phyloP scores from a whole-genome alignment of 2,113 vertebrate genomes.

The Agapornis roseicollis region DNA sequence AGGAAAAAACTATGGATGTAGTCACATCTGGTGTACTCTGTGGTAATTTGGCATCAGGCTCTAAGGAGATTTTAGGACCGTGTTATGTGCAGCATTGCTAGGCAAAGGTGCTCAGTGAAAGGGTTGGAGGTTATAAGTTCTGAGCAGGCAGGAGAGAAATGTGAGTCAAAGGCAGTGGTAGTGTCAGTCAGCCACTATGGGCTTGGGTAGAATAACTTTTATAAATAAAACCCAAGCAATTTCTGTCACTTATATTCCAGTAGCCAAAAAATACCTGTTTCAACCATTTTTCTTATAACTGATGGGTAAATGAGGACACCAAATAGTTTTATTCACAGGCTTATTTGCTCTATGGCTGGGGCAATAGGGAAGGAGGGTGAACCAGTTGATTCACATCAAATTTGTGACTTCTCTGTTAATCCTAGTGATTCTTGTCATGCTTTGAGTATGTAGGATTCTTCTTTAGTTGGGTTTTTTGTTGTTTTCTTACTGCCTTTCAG shows the following conservation, averaged over 20 bases:
- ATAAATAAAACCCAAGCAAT: not conserved
- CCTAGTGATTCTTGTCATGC: not conserved
- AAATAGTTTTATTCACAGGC: not conserved
- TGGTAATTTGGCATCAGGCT: not conserved
- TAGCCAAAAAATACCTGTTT: not conserved
- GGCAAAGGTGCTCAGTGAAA: not conserved
- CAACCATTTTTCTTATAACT: not conserved
- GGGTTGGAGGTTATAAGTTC: not conserved
- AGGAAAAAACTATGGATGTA: not conserved
- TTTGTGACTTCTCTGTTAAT: not conserved
- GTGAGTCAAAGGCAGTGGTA: not conserved
- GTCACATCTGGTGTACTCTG: not conserved
- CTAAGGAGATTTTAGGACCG: not conserved
- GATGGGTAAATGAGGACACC: not conserved
- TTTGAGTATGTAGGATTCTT: not conserved
- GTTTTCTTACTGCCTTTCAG: not conserved
- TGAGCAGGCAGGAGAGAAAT: not conserved
- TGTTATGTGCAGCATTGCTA: accelerated
- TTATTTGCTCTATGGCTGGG: not conserved
- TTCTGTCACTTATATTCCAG: not conserved
- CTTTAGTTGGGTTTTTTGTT: not conserved
- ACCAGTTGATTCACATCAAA: not conserved
- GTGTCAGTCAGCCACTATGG: not conserved
- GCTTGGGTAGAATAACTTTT: not conserved
- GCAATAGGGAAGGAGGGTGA: not conserved